These are phyloP conservation scores for Lasioglossum figueresi DNA, from an alignment of 2,888 invertebrate species.

Conservation along the genomic window DNA sequence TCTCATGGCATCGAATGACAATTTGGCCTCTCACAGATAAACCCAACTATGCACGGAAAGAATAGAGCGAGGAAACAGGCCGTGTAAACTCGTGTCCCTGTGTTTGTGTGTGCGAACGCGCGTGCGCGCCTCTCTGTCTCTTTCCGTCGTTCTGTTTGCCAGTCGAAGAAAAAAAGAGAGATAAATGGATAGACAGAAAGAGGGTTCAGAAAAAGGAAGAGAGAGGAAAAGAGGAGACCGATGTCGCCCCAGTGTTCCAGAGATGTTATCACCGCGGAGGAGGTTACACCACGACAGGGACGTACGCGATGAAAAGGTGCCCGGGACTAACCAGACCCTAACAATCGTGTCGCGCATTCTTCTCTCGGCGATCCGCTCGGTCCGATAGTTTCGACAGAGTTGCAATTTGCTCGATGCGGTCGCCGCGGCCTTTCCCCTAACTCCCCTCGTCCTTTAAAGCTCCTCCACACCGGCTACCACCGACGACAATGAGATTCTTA, in stretches of 20 bases:
- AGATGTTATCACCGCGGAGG: slow-evolving; percentile 77
- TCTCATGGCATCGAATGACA: slow-evolving; percentile 83
- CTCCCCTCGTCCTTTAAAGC: slow-evolving; percentile 54
- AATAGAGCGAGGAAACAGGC: not conserved
- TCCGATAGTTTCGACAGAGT: slow-evolving; percentile 81
- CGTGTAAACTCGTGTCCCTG: not conserved
- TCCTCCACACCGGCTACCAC: slow-evolving; percentile 62
- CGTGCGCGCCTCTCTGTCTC: not conserved
- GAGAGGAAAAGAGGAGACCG: slow-evolving; percentile 20
- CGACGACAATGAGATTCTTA: slow-evolving; percentile 71
- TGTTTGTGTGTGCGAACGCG: not conserved
- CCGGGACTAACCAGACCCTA: slow-evolving; percentile 70
- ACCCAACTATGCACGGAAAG: slow-evolving; percentile 7
- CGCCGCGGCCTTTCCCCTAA: slow-evolving; percentile 42
- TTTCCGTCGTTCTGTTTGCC: not conserved
- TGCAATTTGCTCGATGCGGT: slow-evolving; percentile 81
- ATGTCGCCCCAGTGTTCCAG: slow-evolving; percentile 59
- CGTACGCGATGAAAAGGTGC: slow-evolving; percentile 72
- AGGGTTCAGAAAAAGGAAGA: not conserved
- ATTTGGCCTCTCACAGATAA: slow-evolving; percentile 71
- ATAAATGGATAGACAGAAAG: slow-evolving; percentile 16
- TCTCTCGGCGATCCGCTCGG: slow-evolving; percentile 77
- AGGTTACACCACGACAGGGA: slow-evolving; percentile 67
- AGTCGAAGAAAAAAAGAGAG: not conserved
- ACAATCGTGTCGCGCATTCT: slow-evolving; percentile 83